Evolutionary conservation across 2,113 vertebrate genomes (phyloP), one percentile per base, ranked within the genome.

Genomic region (Gambusia holbrooki): DNA sequence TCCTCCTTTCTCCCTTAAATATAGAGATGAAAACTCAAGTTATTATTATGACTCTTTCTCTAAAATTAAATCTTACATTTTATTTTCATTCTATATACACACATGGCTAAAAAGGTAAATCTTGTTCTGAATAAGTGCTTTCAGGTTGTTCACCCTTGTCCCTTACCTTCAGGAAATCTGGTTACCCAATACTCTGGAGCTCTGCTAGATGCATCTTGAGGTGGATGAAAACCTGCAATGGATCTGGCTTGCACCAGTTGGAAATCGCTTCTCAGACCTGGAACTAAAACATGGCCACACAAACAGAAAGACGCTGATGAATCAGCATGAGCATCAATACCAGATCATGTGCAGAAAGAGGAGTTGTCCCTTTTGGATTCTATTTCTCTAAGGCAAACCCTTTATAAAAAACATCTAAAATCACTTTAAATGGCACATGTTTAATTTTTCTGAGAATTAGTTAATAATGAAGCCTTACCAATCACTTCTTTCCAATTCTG

Each of bases 401-500:
- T 22, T 22, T 2, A 58, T 9, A 58, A 58, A 3, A 58, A 58
- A 76, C 30, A 82, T 62, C 37, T 27, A 70, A 76, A 8, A 32
- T 27, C 22, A 32, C 8, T 61, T 69, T 62, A 22, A 64, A 15
- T 27, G 51, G 58, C 7, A 66, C 61, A 63, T 60, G 71, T 54
- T 40, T 29, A 67, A 9, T 71, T 29, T 80, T 73, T 82, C 73
- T 84, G 75, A 73, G 70, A 68, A 45, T 76, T 67, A 77, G 5
- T 60, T 83, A 63, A 77, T 83, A 75, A 79, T 83, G 89, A 73
- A 90, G 67, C 87, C 96, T 97, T 97, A 98, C 96, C 96, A 94
- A 95, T 71, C 89, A 92, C 91, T 95, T 93, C 92, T 93, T 94
- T 93, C 94, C 94, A 94, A 92, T 93, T 93, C 92, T 95, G 91